These are phyloP conservation scores for Muntiacus reevesi DNA, from an alignment of 2,113 vertebrate species.

Conservation along the genomic window DNA sequence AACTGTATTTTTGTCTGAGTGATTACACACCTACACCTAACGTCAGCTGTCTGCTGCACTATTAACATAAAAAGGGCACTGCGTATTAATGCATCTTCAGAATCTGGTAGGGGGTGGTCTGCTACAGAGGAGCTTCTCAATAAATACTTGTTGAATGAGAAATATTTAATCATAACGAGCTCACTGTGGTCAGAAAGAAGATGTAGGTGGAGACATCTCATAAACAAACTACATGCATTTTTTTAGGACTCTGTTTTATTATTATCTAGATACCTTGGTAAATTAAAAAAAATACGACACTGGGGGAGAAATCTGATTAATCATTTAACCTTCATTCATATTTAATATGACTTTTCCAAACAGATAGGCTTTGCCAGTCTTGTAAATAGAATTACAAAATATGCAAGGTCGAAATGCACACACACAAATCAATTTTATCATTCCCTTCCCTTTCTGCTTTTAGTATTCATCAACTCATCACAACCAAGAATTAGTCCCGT, in stretches of 20 bases:
- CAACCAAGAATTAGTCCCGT: background rate
- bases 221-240: background rate
- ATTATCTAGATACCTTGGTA: background rate
- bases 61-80: background rate
- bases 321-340: slow-evolving; percentile 6
- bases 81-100: background rate
- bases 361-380: background rate
- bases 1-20: background rate
- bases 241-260: slow-evolving; percentile 17
- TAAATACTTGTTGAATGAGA: background rate
- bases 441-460: background rate
- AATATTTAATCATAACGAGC: background rate
- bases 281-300: background rate
- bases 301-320: background rate
- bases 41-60: background rate
- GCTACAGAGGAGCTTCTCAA: background rate
- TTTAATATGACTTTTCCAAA: background rate
- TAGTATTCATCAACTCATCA: background rate
- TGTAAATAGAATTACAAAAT: background rate
- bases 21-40: background rate
- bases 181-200: background rate
- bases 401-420: background rate
- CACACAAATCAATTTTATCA: background rate
- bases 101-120: background rate
- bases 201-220: background rate